Conservation (phyloP, 2,113 vertebrate species). For the Mesoclemmys tuberculata region DNA sequence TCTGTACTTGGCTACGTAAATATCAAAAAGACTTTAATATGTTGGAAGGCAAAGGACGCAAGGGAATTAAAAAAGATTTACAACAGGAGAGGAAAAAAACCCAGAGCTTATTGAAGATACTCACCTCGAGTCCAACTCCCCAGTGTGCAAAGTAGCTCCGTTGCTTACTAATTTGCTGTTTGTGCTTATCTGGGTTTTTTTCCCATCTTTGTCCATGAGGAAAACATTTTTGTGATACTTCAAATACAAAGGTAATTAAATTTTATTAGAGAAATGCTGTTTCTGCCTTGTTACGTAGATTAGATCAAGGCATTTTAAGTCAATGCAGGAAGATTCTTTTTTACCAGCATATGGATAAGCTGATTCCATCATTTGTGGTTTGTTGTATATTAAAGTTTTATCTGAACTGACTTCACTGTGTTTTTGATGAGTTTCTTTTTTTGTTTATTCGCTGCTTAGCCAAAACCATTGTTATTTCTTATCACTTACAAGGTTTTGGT, state of each 20-base stretch:
- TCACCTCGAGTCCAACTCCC: background rate
- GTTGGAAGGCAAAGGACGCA: conserved; percentile 27
- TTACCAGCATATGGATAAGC: background rate
- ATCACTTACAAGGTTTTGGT: background rate
- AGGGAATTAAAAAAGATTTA: conserved; percentile 25
- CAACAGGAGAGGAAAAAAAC: background rate
- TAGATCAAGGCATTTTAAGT: background rate
- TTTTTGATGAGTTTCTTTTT: background rate
- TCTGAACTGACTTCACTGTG: background rate
- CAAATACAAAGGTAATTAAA: conserved; percentile 34
- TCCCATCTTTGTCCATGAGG: conserved; percentile 4
- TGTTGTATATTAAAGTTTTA: background rate
- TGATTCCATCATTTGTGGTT: background rate
- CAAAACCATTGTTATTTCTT: background rate
- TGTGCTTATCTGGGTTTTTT: background rate
- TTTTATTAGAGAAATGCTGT: background rate
- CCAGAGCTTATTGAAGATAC: background rate
- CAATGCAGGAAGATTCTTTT: background rate
- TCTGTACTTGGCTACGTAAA: conserved; percentile 29
- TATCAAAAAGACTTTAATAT: conserved; percentile 54
- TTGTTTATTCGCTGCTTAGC: background rate
- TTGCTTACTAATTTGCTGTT: conserved; percentile 23
- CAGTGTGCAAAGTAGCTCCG: background rate
- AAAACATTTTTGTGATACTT: conserved; percentile 20
- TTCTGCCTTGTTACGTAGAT: conserved; percentile 5